Evolutionary conservation across 1,140 invertebrate genomes (phyloP).

Genomic region (Aradophagus sp.): DNA sequence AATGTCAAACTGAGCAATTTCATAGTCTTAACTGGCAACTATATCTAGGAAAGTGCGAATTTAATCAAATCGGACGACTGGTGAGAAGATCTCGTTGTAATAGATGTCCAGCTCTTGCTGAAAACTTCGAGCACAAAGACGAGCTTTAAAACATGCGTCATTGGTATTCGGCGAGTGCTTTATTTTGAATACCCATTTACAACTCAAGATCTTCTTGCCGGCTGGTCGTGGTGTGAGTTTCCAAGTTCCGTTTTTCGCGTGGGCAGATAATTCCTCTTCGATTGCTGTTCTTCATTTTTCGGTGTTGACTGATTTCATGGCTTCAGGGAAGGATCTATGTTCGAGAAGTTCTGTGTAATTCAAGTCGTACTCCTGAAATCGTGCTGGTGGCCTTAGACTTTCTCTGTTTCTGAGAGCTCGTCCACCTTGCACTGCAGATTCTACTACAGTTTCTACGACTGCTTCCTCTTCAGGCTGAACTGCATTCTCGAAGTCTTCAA

Average conservation of each 20-base stretch:
- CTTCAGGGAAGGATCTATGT: neutral
- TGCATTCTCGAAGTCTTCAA: too few species aligned
- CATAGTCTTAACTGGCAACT: constrained; percentile 49
- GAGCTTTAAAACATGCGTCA: constrained; percentile 24
- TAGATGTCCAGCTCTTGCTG: constrained; percentile 53
- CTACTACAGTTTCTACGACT: too few species aligned
- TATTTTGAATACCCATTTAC: constrained; percentile 31
- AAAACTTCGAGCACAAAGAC: constrained; percentile 60
- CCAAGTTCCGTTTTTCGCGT: constrained; percentile 63
- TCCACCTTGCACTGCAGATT: too few species aligned
- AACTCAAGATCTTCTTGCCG: constrained; percentile 29
- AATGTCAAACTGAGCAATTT: constrained; percentile 66
- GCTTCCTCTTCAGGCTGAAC: too few species aligned
- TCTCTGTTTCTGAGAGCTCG: too few species aligned
- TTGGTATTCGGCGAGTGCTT: constrained; percentile 1
- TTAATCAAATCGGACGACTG: constrained; percentile 51
- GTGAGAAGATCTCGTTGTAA: constrained; percentile 47
- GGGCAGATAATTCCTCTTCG: constrained; percentile 57
- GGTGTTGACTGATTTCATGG: constrained; percentile 3
- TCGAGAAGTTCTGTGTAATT: neutral
- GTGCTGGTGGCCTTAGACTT: too few species aligned
- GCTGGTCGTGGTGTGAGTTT: constrained; percentile 40
- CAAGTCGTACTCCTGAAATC: too few species aligned
- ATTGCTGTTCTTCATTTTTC: constrained; percentile 63
- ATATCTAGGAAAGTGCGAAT: constrained; percentile 50